These are phyloP conservation scores for Cephalopterus ornatus DNA, from an alignment of 2,113 vertebrate species.

Conservation along the genomic window DNA sequence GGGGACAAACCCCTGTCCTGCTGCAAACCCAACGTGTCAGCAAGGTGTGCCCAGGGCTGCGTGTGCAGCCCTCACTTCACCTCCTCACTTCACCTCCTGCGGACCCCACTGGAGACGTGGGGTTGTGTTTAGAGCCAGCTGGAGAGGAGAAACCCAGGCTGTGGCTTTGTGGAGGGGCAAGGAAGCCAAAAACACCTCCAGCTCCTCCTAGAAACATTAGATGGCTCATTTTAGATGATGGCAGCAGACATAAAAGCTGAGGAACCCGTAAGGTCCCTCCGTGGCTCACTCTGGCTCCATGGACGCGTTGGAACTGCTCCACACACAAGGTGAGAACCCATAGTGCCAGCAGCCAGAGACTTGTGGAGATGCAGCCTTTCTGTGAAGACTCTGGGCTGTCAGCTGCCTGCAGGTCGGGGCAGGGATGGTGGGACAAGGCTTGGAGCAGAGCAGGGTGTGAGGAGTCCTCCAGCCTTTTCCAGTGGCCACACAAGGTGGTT, in stretches of 20 bases:
- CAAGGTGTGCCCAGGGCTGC: background rate
- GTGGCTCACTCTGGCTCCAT: background rate
- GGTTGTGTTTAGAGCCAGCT: background rate
- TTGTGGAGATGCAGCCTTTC: background rate
- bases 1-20: background rate
- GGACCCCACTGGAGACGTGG: background rate
- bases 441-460: background rate
- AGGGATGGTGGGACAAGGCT: background rate
- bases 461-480: background rate
- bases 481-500: background rate
- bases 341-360: background rate
- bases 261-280: background rate
- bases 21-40: background rate
- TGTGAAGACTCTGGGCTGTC: background rate
- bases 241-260: background rate
- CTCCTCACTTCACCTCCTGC: background rate
- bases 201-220: background rate
- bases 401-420: background rate
- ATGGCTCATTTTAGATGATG: background rate
- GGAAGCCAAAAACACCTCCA: background rate
- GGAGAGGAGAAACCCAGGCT: background rate
- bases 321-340: background rate
- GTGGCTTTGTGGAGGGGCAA: background rate
- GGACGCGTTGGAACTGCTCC: rapidly evolving
- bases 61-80: background rate